Evolutionary conservation across 2,797 vertebrate genomes (phyloP).

Genomic region (Clarias fuscus): DNA sequence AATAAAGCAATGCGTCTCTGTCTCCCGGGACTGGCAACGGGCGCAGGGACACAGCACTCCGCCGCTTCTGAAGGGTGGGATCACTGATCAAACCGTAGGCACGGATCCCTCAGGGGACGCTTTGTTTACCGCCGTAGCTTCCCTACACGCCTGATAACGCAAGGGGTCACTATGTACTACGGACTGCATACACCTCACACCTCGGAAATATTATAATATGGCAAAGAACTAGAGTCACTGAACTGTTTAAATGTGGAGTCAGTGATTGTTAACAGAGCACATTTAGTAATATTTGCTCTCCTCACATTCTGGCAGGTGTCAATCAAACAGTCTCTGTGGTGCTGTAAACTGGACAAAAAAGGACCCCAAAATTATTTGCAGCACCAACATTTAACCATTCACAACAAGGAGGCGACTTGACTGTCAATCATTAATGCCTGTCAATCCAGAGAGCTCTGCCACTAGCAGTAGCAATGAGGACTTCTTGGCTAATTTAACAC

Average conservation of each 20-base stretch:
- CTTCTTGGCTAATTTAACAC: too few relatives aligned
- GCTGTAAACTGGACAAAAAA: background rate
- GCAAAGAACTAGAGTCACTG: background rate
- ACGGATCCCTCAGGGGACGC: conserved; percentile 55
- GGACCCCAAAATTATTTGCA: background rate
- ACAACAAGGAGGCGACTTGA: background rate
- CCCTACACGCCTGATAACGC: conserved; percentile 74
- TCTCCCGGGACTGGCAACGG: conserved; percentile 53
- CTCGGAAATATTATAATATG: background rate
- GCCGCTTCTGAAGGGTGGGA: conserved; percentile 49
- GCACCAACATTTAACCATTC: too few relatives aligned
- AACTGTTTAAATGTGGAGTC: background rate
- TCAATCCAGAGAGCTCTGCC: background rate
- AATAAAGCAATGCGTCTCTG: conserved; percentile 37
- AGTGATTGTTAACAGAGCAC: background rate
- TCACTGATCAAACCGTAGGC: conserved; percentile 55
- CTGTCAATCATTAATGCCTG: conserved; percentile 4
- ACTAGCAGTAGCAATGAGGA: background rate
- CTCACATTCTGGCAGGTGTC: background rate
- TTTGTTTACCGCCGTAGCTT: conserved; percentile 71
- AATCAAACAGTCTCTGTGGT: conserved; percentile 1
- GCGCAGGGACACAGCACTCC: conserved; percentile 49
- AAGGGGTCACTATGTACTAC: conserved; percentile 43
- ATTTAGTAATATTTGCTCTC: background rate
- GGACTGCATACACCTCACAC: background rate